phyloP scores from a whole-genome alignment of 2,888 invertebrate genomes.

The Congeria kusceri region DNA sequence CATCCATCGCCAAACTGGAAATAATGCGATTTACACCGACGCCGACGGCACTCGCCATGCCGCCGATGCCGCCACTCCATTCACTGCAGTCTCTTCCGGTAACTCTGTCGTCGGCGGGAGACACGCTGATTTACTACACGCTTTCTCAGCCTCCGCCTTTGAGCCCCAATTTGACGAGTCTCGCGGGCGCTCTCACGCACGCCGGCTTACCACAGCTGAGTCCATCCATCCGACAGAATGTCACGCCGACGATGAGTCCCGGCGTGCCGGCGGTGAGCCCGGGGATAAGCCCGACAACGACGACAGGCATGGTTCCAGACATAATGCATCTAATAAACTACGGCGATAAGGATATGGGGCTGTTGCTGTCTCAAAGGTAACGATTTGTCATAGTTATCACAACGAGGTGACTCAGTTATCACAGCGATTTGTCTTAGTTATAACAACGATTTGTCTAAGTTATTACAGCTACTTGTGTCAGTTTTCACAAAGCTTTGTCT shows the following conservation, averaged over 20 bases:
- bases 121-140: constrained; percentile 66
- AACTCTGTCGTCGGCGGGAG: constrained; percentile 27
- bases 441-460: no score
- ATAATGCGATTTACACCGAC: constrained; percentile 62
- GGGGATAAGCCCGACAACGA: constrained; percentile 48
- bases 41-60: constrained; percentile 49
- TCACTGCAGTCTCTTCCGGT: constrained; percentile 24
- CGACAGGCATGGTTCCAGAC: constrained; percentile 58
- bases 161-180: constrained; percentile 51
- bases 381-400: neutral
- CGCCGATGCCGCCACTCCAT: constrained; percentile 36
- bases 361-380: constrained; percentile 78
- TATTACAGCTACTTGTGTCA: no score
- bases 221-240: constrained; percentile 17
- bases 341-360: constrained; percentile 76
- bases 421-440: no score
- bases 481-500: no score
- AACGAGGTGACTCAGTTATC: neutral
- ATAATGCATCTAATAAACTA: constrained; percentile 73
- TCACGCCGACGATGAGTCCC: constrained; percentile 38
- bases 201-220: constrained; percentile 13
- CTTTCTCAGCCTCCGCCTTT: constrained; percentile 61
- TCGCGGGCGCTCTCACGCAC: neutral
- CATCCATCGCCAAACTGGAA: constrained; percentile 50
- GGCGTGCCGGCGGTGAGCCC: constrained; percentile 52